These are phyloP conservation scores for Malurus cyaneus DNA, from an alignment of 2,113 vertebrate genomes.

Conservation along the genomic window DNA sequence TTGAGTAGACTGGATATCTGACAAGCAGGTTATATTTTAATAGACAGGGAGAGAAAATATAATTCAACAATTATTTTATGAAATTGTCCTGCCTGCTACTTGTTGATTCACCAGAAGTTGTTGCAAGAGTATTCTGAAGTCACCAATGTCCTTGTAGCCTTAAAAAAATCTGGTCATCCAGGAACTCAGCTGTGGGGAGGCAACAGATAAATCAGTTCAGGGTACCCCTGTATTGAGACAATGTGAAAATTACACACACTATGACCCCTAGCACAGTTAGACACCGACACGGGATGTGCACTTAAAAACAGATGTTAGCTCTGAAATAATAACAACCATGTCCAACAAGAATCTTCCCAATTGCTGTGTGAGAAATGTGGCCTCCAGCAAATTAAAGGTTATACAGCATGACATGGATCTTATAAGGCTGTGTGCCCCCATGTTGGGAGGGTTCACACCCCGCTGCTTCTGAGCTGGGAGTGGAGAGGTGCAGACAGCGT, in stretches of 20 bases:
- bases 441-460: not conserved
- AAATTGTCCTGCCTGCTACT: not conserved
- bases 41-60: not conserved
- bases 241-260: not conserved
- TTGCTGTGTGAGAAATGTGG: not conserved
- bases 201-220: not conserved
- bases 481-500: not conserved
- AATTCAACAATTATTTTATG: not conserved
- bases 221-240: not conserved
- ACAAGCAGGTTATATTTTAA: not conserved
- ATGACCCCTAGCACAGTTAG: not conserved
- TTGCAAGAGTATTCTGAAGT: not conserved
- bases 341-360: not conserved
- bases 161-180: not conserved
- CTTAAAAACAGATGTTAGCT: slow-evolving; percentile 19
- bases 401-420: not conserved
- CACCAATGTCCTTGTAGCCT: not conserved
- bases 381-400: slow-evolving; percentile 7
- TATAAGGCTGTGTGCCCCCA: not conserved
- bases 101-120: not conserved
- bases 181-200: not conserved
- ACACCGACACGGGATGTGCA: not conserved
- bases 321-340: slow-evolving; percentile 15
- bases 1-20: not conserved
- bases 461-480: not conserved